These are phyloP conservation scores for Daphoenositta chrysoptera DNA, from an alignment of 2,113 vertebrate genomes.

Conservation along the genomic window DNA sequence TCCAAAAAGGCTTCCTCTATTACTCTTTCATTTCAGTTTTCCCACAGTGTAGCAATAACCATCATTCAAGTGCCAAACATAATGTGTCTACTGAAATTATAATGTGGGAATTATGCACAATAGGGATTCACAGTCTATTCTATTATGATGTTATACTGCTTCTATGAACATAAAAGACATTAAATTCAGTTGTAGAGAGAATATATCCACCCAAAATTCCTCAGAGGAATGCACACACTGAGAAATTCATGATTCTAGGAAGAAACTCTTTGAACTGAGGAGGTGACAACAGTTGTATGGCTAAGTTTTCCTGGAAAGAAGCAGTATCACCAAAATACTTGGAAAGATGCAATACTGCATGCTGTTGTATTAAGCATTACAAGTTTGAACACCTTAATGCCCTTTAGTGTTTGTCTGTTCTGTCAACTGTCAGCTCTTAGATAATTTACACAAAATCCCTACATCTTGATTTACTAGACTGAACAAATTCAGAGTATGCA, in stretches of 20 bases:
- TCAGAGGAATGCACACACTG: background rate
- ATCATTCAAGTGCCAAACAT: slow-evolving; percentile 23
- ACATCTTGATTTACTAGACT: background rate
- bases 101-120: slow-evolving; percentile 37
- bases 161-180: slow-evolving; percentile 7
- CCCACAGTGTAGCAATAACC: slow-evolving; percentile 26
- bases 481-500: background rate
- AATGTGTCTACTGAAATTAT: slow-evolving; percentile 30
- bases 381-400: background rate
- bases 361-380: background rate
- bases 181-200: background rate
- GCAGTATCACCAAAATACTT: background rate
- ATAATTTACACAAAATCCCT: background rate
- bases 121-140: slow-evolving; percentile 5
- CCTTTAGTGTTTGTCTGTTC: background rate
- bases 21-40: slow-evolving; percentile 16
- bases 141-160: slow-evolving; percentile 20
- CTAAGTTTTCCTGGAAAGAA: background rate
- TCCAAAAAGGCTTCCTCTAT: background rate
- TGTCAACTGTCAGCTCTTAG: background rate
- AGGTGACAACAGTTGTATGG: background rate
- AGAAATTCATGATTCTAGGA: background rate
- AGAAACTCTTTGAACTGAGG: background rate
- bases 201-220: background rate
- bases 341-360: background rate